Evolutionary conservation across 1,140 invertebrate genomes (phyloP).

Genomic region (Hyposmocoma kahamanoa): DNA sequence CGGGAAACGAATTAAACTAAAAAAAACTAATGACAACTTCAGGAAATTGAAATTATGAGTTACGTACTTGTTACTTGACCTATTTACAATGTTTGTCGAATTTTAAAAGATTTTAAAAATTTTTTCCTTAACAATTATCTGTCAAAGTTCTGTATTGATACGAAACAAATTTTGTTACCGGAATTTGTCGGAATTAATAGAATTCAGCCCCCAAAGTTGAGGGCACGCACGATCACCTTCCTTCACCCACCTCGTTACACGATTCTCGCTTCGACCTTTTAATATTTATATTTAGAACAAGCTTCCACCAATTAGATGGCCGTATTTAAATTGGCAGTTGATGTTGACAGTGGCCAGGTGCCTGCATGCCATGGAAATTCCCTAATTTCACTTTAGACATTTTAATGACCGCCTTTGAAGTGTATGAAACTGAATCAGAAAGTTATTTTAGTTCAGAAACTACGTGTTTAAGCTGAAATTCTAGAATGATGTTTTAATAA

Average conservation of each 20-base stretch:
- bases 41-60: too few relatives aligned
- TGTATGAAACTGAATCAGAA: conserved; percentile 54
- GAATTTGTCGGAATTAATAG: too few relatives aligned
- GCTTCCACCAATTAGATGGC: conserved; percentile 49
- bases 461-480: conserved; percentile 20
- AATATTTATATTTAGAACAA: conserved; percentile 44
- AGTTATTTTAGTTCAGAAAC: conserved; percentile 40
- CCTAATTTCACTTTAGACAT: conserved; percentile 43
- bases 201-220: neutral
- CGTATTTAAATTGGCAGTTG: conserved; percentile 58
- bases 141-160: too few relatives aligned
- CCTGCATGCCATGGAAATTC: conserved; percentile 20
- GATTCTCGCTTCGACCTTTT: conserved; percentile 31
- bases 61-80: too few relatives aligned
- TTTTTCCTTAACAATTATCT: too few relatives aligned
- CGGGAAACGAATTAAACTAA: too few relatives aligned
- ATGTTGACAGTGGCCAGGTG: conserved; percentile 59
- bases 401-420: conserved; percentile 65
- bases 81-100: too few relatives aligned
- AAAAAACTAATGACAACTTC: too few relatives aligned
- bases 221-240: neutral
- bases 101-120: too few relatives aligned
- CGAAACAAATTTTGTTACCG: too few relatives aligned
- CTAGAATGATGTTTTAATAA: conserved; percentile 40
- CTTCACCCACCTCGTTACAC: conserved; percentile 17